Conservation (phyloP, 2,113 vertebrate genomes). For the Pyxicephalus adspersus region DNA sequence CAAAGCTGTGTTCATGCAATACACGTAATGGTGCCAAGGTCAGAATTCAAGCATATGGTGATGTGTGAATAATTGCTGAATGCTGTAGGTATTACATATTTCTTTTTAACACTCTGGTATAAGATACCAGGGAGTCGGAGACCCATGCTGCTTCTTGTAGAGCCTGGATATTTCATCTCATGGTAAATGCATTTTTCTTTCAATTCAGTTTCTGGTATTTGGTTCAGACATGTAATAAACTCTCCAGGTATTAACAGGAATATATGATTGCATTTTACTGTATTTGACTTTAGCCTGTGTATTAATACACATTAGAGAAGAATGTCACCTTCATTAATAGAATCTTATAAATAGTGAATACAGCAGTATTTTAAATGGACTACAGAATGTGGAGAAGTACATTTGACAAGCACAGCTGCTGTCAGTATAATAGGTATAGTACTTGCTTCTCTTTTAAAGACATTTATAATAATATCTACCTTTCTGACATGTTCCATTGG, state of each 20-base stretch:
- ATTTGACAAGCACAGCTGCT: no score
- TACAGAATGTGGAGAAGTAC: no score
- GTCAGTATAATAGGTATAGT: no score
- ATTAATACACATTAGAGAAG: constrained; percentile 1
- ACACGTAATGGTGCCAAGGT: no score
- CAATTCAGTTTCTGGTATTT: neutral
- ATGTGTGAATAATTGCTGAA: neutral
- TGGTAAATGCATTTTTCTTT: neutral
- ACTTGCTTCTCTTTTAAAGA: no score
- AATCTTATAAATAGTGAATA: neutral
- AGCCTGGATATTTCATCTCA: neutral
- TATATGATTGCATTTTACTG: constrained; percentile 10
- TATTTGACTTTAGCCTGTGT: constrained; percentile 15
- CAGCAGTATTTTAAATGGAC: no score
- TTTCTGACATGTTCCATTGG: no score
- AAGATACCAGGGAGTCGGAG: neutral
- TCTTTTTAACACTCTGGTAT: neutral
- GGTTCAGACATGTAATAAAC: constrained; percentile 12
- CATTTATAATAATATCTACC: no score
- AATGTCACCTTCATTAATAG: constrained; percentile 24
- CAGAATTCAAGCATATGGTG: neutral
- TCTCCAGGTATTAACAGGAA: constrained; percentile 28
- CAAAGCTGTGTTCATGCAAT: neutral
- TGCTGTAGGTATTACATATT: neutral
- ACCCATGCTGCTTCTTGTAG: neutral